Evolutionary conservation across 2,888 invertebrate species (phyloP), one percentile per base, ranked within the genome.

Genomic region (Ennomos fuscantarius): DNA sequence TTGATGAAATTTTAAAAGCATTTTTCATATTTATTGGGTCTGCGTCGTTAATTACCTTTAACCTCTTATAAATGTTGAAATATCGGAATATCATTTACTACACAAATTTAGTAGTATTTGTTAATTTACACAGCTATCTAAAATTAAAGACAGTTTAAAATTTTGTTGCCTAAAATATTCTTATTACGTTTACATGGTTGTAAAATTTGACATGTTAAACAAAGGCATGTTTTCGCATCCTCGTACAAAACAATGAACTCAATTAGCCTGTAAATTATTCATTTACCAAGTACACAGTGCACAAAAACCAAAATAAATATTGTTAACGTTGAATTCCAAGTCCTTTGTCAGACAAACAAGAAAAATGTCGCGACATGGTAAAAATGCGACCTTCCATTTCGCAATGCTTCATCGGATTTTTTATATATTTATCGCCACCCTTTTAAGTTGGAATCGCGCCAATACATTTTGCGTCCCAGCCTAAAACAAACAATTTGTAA

Each of bases 401-500:
- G 82, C 85, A 80, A 82, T 84, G 78, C 78, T 75, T 84, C 85
- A 86, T 86, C 81, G 81, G 77, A 83, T 82, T 81, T 72, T 86
- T 79, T 74, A 76, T 76, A 81, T 88, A 88, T 90, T 88, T 89
- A 89, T 91, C 89, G 68, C 81, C 84, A 89, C 81, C 85, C 87
- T 90, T 90, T 89, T 89, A 89, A 85, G 88, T 87, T 89, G 85
- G 76, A 87, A 88, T 88, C 89, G 81, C 85, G 76, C 87, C 90
- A 87, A 90, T 90, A 86, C 88, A 81, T 90, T 90, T 81, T 78
- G 81, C 87, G 90, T 89, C 90, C 75, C 85, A 73, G 74, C 87
- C 87, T 92, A 90, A 92, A 91, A 91, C 90, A 91, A 92, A 91
- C 89, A 90, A 92, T 92, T 92, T 91, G 92, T 92, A 91, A 87